Conservation (phyloP, 2,113 vertebrate genomes). For the Cavia porcellus region DNA sequence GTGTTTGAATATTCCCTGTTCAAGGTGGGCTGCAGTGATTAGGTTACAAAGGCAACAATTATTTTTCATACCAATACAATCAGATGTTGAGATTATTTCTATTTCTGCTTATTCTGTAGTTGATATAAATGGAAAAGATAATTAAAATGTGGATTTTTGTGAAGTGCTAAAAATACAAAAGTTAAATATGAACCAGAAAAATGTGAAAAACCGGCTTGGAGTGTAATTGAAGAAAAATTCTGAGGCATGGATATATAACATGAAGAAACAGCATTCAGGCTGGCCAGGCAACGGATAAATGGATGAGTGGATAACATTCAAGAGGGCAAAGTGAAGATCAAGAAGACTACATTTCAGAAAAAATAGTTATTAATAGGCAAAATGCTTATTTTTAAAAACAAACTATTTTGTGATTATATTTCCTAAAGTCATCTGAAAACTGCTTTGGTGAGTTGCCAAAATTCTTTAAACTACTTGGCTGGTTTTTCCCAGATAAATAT, state of each 20-base stretch:
- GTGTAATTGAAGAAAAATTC: not conserved
- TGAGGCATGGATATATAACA: rapidly evolving
- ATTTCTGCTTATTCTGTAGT: not conserved
- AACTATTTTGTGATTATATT: not conserved
- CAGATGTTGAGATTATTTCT: not conserved
- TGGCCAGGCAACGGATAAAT: rapidly evolving
- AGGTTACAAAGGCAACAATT: not conserved
- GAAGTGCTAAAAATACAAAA: not conserved
- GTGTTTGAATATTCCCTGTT: not conserved
- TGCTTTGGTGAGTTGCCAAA: not conserved
- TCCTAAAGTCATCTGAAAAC: not conserved
- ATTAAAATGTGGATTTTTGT: not conserved
- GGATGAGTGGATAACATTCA: not conserved
- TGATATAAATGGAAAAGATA: not conserved
- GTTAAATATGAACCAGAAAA: not conserved
- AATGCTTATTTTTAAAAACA: not conserved
- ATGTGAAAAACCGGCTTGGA: not conserved
- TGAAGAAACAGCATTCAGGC: not conserved
- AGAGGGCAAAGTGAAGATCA: not conserved
- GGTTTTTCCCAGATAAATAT: not conserved
- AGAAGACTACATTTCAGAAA: not conserved
- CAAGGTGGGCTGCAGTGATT: too few species aligned
- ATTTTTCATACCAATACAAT: not conserved
- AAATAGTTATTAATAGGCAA: not conserved
- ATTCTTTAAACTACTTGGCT: not conserved